Evolutionary conservation across 2,113 vertebrate genomes (phyloP).

Genomic region (Clupea harengus): DNA sequence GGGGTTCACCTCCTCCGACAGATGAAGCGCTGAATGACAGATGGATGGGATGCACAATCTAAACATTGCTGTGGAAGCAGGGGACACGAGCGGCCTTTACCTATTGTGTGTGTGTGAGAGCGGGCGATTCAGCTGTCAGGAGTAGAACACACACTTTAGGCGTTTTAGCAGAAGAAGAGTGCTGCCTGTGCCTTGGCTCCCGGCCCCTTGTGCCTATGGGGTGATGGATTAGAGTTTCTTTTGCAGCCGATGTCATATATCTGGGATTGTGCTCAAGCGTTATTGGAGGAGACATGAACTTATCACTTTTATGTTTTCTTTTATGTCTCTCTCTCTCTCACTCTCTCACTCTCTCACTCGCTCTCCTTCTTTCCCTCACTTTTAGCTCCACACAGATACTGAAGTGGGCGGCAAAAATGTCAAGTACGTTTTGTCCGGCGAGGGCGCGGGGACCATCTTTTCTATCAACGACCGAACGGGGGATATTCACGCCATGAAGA

Average conservation of each 20-base stretch:
- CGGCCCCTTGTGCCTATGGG: background rate
- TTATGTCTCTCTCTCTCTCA: constrained; percentile 5
- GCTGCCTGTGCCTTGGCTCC: background rate
- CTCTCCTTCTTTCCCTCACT: constrained; percentile 33
- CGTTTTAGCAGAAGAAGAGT: constrained; percentile 30
- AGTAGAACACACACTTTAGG: constrained; percentile 36
- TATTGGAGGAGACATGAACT: background rate
- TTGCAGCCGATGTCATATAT: constrained; percentile 24
- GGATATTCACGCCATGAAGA: constrained; percentile 98
- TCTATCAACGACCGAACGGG: constrained; percentile 96
- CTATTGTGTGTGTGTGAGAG: constrained; percentile 33
- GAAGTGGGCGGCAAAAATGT: constrained; percentile 88
- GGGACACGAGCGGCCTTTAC: constrained; percentile 39
- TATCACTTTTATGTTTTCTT: background rate
- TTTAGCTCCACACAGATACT: constrained; percentile 93
- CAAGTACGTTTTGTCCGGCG: constrained; percentile 92
- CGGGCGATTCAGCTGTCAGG: constrained; percentile 43
- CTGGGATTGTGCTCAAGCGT: constrained; percentile 8
- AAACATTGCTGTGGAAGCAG: constrained; percentile 33
- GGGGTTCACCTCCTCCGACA: constrained; percentile 29
- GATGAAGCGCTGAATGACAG: constrained; percentile 41
- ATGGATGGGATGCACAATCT: constrained; percentile 36
- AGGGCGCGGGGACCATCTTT: constrained; percentile 97
- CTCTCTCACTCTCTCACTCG: background rate
- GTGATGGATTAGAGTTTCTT: constrained; percentile 35